Evolutionary conservation across 2,113 vertebrate species (phyloP), one percentile per base, ranked within the genome.

Genomic region (Alethe castanea): DNA sequence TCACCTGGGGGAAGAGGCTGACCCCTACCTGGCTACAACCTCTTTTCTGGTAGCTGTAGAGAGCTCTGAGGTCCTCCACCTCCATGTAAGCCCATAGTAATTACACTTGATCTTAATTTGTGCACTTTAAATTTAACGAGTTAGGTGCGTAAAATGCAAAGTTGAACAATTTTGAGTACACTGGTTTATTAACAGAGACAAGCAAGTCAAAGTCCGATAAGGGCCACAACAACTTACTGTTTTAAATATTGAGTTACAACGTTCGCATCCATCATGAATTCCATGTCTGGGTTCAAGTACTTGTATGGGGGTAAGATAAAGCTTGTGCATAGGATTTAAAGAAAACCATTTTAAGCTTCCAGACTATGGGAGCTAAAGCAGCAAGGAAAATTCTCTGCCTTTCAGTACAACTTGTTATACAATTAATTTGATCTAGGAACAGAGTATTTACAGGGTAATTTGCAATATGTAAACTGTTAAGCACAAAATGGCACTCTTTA

Each of bases 401-500:
- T 66, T 91, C 77, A 79, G 62, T 54, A 77, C 86, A 96, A 95
- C 85, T 95, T 95, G 89, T 94, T 94, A 82, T 64, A 87, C 56
- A 92, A 95, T 93, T 92, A 95, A 94, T 92, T 92, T 89, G 80
- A 94, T 92, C 86, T 89, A 95, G 86, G 92, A 96, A 88, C 52
- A 82, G 81, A 86, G 81, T 89, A 96, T 95, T 97, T 95, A 95
- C 59, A 88, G 92, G 47, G 62, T 94, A 92, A 93, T 96, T 91
- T 92, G 87, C 91, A 91, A 92, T 88, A 91, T 8, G 24, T 92
- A 94, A 95, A 96, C 92, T 91, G 87, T 94, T 94, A 95, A 96
- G 91, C 70, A 86, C 91, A 94, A 91, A 96, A 95, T 77, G 81
- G 86, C 88, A 94, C 86, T 92, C 81, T 92, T 96, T 95, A 93